Base-by-base conservation (phyloP, 2,113 vertebrate species). In the Pteropus alecto region DNA sequence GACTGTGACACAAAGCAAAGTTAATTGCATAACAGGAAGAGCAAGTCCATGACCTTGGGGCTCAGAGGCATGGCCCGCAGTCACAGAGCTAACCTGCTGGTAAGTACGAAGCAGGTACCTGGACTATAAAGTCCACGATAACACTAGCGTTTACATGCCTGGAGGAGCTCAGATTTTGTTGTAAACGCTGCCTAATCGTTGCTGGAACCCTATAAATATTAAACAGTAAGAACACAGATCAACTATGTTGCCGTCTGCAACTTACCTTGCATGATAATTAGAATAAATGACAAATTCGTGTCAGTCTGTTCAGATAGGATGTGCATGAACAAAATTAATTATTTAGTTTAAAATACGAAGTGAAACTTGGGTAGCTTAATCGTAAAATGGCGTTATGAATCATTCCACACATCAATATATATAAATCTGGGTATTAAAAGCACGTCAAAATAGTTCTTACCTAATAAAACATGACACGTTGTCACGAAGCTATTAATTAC, bases 401-500 rank as follows among this genome's bases (percentile, higher is more conserved):
- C 0, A 96, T 95, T 97, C 97, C 2, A 73, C 7, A 41, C 1
- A 3, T 96, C 93, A 90, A 1, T 68, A 43, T 90, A 65, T 76
- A 54, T 94, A 97, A 97, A 96, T 30, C 51, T 35, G 88, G 43
- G 19, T 70, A 93, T 96, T 83, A 97, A 97, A 92, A 97, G 60
- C 74, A 93, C 51, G 65, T 77, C 90, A 96, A 92, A 95, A 95
- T 97, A 95, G 90, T 96, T 98, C 96, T 97, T 9, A 89, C 93
- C 82, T 97, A 90, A 98, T 85, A 87, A 97, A 95, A 98, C 97
- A 98, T 96, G 67, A 94, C 96, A 71, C 70, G 91, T 86, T 63
- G 26, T 70, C 95, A 56, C 60, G 73, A 61, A 71, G 30, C 96
- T 90, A 90, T 89, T 97, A 96, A 97, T 95, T 95, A 87, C 78